Conservation (phyloP, 2,797 vertebrate species). For the Helarctos malayanus region DNA sequence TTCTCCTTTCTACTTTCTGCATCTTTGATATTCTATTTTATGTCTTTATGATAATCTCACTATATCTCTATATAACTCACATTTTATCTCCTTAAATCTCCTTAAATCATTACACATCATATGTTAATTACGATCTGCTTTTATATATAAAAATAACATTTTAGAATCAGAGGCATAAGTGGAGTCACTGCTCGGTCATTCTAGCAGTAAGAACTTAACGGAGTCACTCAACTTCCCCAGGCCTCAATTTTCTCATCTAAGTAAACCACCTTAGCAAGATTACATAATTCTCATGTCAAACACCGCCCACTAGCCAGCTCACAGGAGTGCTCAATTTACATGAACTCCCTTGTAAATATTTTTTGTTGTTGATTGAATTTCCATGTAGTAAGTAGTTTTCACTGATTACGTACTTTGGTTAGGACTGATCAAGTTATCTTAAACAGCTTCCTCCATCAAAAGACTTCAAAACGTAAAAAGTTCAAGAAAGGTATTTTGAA, state of each 20-base stretch:
- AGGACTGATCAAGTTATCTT: constrained; percentile 16
- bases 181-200: neutral
- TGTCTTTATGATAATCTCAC: neutral
- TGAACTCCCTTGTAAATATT: neutral
- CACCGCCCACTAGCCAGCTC: neutral
- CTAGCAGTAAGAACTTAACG: neutral
- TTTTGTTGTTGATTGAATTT: neutral
- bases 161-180: neutral
- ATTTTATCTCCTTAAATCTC: neutral
- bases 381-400: neutral
- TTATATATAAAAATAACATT: constrained; percentile 39
- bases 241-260: neutral
- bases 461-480: constrained; percentile 41
- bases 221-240: constrained; percentile 1
- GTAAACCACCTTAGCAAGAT: neutral
- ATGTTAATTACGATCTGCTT: neutral
- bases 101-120: neutral
- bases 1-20: neutral
- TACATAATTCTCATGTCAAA: neutral
- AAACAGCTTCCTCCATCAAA: neutral
- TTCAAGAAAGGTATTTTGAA: constrained; percentile 16
- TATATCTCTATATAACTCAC: neutral
- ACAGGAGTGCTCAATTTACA: neutral
- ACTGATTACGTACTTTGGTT: neutral
- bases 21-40: neutral